Evolutionary conservation across 2,113 vertebrate species (phyloP).

Genomic region (Barbus barbus): DNA sequence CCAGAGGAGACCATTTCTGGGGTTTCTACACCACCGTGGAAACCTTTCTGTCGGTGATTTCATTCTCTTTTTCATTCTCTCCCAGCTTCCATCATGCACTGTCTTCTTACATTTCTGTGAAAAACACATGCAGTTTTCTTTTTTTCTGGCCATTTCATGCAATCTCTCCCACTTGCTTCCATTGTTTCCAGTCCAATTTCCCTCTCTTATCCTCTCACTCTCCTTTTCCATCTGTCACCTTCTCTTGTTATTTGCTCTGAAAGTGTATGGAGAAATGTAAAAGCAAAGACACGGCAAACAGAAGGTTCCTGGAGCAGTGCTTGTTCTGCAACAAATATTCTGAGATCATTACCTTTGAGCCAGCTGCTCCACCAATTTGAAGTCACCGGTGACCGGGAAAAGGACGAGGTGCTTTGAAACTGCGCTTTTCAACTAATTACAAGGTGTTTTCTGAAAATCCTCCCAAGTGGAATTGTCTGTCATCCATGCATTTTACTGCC

Average conservation of each 20-base stretch:
- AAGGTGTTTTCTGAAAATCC: conserved; percentile 5
- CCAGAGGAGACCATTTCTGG: conserved; percentile 6
- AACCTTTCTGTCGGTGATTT: conserved; percentile 6
- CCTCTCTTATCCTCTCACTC: conserved; percentile 29
- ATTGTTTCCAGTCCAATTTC: conserved; percentile 24
- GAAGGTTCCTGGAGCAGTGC: conserved; percentile 23
- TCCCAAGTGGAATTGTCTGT: not conserved
- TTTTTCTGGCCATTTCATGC: not conserved
- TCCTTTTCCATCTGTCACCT: conserved; percentile 17
- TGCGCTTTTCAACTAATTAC: conserved; percentile 40
- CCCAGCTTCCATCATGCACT: not conserved
- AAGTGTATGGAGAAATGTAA: conserved; percentile 1
- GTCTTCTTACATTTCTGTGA: not conserved
- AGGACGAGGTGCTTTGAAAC: conserved; percentile 13
- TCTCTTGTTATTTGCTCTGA: conserved; percentile 34
- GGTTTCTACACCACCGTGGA: not conserved
- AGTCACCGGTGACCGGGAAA: not conserved
- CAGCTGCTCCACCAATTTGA: conserved; percentile 26
- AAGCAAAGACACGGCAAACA: not conserved
- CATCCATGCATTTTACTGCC: conserved; percentile 5
- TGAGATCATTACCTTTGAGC: conserved; percentile 42
- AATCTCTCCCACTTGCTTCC: conserved; percentile 28
- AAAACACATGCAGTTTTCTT: not conserved
- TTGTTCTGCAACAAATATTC: conserved; percentile 33
- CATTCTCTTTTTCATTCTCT: conserved; percentile 27